phyloP scores from a whole-genome alignment of 2,888 invertebrate species.

The Apocheima hispidaria region DNA sequence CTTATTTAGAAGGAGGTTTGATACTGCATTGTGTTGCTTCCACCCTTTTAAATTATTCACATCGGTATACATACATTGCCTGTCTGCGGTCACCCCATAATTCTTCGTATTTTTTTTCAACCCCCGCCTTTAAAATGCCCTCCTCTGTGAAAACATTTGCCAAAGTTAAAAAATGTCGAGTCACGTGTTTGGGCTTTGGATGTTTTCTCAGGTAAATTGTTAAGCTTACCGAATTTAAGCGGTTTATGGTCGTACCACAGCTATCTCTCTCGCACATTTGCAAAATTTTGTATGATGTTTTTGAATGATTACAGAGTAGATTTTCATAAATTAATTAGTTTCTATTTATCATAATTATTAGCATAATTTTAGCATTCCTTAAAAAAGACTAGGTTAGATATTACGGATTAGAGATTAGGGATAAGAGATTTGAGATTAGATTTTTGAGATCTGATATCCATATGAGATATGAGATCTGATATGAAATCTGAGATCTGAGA shows the following conservation, averaged over 20 bases:
- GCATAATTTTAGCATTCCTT: no score
- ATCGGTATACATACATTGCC: constrained; percentile 65
- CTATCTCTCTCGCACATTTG: no score
- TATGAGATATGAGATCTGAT: no score
- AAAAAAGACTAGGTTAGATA: no score
- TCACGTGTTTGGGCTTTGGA: constrained; percentile 21
- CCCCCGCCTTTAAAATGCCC: constrained; percentile 52
- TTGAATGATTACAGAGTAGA: no score
- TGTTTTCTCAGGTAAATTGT: constrained; percentile 42
- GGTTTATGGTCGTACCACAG: no score
- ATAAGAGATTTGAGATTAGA: no score
- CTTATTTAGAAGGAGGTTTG: neutral
- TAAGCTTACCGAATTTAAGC: constrained; percentile 23
- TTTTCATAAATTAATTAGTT: neutral
- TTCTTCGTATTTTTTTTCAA: constrained; percentile 57
- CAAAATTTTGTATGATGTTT: no score
- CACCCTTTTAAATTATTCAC: constrained; percentile 71
- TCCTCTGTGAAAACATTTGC: constrained; percentile 50
- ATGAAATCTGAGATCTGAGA: no score
- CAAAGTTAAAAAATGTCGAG: constrained; percentile 39
- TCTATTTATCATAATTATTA: no score
- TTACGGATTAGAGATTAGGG: no score
- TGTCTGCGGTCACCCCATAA: constrained; percentile 63
- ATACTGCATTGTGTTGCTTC: constrained; percentile 8
- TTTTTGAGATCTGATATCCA: no score